Base-by-base conservation (phyloP, 1,140 invertebrate genomes). In the Pantala flavescens region DNA sequence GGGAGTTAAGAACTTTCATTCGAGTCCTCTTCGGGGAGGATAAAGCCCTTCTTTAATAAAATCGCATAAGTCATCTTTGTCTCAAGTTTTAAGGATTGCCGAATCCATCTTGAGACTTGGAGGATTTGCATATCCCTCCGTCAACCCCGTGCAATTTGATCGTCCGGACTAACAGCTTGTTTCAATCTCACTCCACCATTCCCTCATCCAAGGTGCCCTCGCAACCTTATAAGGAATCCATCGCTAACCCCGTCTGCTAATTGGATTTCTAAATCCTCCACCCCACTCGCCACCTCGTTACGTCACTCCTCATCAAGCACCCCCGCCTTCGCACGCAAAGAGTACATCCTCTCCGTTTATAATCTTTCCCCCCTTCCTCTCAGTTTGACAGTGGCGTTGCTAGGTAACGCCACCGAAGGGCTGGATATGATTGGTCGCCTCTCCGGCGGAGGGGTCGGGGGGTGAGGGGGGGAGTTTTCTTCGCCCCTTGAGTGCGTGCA, bases 391-490 rank as follows among this genome's bases (percentile, higher is more conserved):
- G 49, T 63, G 49, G 49, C 49, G 49, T 63, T 63, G 49, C 49
- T 63, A 63, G 49, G 49, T 63, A 63, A 63, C 49, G 49, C 49
- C 49, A 63, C 49, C 49, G 5, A 63, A 63, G 49, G 49, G 16
- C n/a, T 63, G 49, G 49, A 63, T 63, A 63, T 63, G 49, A 63
- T 63, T 63, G 49, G 49, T 63, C 49, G 49, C 49, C n/a, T 63
- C 49, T 63, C 12, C 3, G 12, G 49, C 3, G 49, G 49, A 19
- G 49, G 49, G 49, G 28, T 36, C 9, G 28, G 28, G 28, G 28
- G 49, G 49, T 63, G 49, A 21, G 49, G 49, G 49, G 12, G 49
- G 49, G 49, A 19, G 49, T 63, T 63, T 63, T 63, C 49, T 63
- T 63, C 49, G 49, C 49, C 12, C 12, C 16, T 3, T 7, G 49